A percentile compares a stretch with the other conserved stretches of the same genome.
Conservation (phyloP, 1,140 invertebrate species). For the Adelges cooleyi region DNA sequence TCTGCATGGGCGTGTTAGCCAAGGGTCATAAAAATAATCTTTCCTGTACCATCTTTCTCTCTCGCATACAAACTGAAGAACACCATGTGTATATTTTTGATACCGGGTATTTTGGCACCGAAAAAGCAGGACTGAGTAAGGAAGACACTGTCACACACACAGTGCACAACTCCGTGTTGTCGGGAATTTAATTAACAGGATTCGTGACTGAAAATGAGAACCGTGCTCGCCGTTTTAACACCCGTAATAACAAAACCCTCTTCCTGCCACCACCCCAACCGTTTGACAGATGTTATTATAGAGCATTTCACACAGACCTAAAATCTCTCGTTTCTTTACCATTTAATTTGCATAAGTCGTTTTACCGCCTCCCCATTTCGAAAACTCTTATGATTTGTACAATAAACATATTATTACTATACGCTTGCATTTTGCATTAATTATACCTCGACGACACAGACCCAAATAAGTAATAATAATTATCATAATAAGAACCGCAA, state of each 20-base stretch:
- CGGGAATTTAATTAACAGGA: slow-evolving; percentile 26
- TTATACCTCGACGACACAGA: slow-evolving; percentile 12
- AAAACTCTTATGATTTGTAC: no score
- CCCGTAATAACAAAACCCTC: slow-evolving; percentile 14
- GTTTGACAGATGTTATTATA: slow-evolving; percentile 20
- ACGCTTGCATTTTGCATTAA: slow-evolving; percentile 4
- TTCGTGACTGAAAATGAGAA: slow-evolving; percentile 16
- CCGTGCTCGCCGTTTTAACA: slow-evolving; percentile 2
- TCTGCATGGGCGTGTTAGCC: not conserved
- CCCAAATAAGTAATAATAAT: not conserved
- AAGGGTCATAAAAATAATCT: slow-evolving; percentile 14
- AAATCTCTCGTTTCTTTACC: slow-evolving; percentile 24
- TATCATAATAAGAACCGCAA: not conserved
- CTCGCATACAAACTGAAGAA: not conserved
- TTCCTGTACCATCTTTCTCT: not conserved
- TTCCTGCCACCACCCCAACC: not conserved
- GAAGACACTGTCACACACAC: not conserved
- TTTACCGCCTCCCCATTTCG: not conserved
- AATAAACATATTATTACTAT: no score
- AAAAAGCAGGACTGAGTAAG: not conserved
- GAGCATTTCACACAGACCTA: slow-evolving; percentile 6
- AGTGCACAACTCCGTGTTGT: not conserved
- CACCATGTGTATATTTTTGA: not conserved
- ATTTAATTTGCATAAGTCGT: slow-evolving; percentile 28
- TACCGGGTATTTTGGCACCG: slow-evolving; percentile 15